Conservation (phyloP, 2,113 vertebrate genomes). For the Heloderma charlesbogerti region DNA sequence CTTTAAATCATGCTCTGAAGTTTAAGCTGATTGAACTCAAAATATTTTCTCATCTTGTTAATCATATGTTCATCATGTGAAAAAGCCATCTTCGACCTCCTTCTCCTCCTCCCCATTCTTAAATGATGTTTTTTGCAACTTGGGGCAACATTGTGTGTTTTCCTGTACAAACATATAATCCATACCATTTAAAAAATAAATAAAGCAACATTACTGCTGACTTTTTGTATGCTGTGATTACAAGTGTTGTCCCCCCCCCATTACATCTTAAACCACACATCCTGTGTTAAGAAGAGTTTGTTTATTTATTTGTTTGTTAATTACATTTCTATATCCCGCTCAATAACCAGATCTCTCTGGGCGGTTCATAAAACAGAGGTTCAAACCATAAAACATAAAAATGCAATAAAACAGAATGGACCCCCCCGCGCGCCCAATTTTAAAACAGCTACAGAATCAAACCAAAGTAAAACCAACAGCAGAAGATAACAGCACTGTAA, state of each 20-base stretch:
- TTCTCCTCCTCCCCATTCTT: neutral
- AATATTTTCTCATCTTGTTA: neutral
- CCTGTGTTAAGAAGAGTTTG: neutral
- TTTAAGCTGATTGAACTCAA: neutral
- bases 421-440: neutral
- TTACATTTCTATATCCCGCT: neutral
- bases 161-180: neutral
- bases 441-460: neutral
- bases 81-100: neutral
- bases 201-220: neutral
- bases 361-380: neutral
- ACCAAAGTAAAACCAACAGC: neutral
- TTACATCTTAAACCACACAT: neutral
- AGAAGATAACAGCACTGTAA: neutral
- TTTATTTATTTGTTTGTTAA: neutral
- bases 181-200: neutral
- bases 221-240: neutral
- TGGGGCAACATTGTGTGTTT: neutral
- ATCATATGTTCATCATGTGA: neutral
- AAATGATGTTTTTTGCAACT: neutral
- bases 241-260: neutral
- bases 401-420: neutral
- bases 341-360: neutral
- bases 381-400: neutral
- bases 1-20: slow-evolving; percentile 5